These are phyloP conservation scores for Salvelinus sp. DNA, from an alignment of 2,113 vertebrate species.

Conservation along the genomic window DNA sequence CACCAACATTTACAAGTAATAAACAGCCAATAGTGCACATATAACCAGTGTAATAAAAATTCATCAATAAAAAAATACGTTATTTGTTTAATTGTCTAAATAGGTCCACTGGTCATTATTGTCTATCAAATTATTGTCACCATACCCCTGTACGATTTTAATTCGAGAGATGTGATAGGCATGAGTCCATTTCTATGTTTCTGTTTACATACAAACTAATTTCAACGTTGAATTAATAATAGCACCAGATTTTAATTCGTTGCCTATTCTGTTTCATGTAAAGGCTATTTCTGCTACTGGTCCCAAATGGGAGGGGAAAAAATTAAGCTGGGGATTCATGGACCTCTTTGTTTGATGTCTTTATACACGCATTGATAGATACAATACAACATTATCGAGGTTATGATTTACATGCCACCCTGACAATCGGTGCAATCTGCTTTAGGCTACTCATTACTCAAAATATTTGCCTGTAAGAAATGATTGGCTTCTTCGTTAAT, in stretches of 20 bases:
- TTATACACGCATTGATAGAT: background rate
- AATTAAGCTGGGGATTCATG: background rate
- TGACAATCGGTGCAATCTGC: too few species aligned
- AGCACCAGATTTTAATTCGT: background rate
- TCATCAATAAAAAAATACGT: background rate
- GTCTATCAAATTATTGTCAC: background rate
- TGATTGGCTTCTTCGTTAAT: too few species aligned
- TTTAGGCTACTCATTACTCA: too few species aligned
- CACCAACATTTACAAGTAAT: constrained; percentile 38
- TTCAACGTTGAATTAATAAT: background rate
- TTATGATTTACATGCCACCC: too few species aligned
- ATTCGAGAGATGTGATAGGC: background rate
- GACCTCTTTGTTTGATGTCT: background rate
- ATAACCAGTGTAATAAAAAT: background rate
- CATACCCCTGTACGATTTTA: background rate
- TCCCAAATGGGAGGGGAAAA: background rate
- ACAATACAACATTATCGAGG: background rate
- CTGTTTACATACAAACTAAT: background rate
- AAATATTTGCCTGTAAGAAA: too few species aligned
- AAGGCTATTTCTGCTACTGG: background rate
- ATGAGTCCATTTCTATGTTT: background rate
- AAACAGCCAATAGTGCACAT: constrained; percentile 12
- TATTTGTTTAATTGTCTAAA: background rate
- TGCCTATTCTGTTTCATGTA: background rate
- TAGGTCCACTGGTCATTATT: background rate